Base-by-base conservation (phyloP, 2,797 vertebrate genomes). In the Ammospiza maritima region DNA sequence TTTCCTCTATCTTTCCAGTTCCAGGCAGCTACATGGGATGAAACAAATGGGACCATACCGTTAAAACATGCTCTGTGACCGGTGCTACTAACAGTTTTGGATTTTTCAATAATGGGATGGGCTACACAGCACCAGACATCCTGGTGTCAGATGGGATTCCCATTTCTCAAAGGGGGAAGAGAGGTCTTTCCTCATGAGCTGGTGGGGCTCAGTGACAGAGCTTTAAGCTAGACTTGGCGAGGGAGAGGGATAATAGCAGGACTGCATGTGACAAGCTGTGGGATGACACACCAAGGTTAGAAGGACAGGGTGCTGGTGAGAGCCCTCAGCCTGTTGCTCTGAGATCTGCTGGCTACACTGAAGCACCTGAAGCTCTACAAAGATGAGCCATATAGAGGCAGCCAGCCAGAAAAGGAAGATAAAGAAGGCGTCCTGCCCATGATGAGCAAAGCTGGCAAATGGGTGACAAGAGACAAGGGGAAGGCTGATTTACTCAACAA, bases 221-320 rank as follows among this genome's bases (percentile, higher is more conserved):
- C n/a, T 65, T 71, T 51, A n/a, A 65, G 40, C 17, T 51, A 14
- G 25, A 27, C 30, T 38, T 45, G 36, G n/a, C 30, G 3, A 2
- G 25, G 5, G 6, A 30, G 8, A 1, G 13, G 8, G 10, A 20
- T 53, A 58, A 58, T 25, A 53, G 21, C 45, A 47, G 45, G 29
- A 30, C 6, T 27, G 26, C 4, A 2, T 54, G 54, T 65, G 72
- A 47, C 27, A 65, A 77, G 15, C 38, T 71, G n/a, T 47, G 58
- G 29, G 53, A 32, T 23, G 13, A 32, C 18, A 40, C 0, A 0
- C 25, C 13, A 16, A 32, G 45, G 15, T 58, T 34, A 20, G 58
- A 83, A 22, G 29, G 25, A 51, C 21, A 30, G 13, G 38, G 30
- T 71, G 29, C 45, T 83, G 51, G 38, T 77, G 38, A 64, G 38